Percentiles rank a stretch among this genome's conserved stretches.
phyloP scores from a whole-genome alignment of 2,113 vertebrate species.

The Cinclus mexicanus region DNA sequence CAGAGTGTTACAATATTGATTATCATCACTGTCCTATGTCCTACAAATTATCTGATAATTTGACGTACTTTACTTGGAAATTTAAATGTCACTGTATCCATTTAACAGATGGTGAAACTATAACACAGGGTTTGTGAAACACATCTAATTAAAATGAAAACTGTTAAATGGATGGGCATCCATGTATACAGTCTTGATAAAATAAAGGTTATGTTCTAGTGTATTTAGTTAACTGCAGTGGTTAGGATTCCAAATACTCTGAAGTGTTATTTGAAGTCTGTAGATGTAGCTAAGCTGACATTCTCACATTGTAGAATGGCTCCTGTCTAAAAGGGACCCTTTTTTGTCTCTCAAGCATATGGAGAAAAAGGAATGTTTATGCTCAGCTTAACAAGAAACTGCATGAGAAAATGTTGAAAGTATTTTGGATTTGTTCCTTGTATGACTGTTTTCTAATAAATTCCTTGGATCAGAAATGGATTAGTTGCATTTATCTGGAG shows the following conservation, averaged over 20 bases:
- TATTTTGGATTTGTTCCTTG: not conserved
- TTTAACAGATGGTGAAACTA: constrained; percentile 5
- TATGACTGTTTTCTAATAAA: not conserved
- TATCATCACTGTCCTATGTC: not conserved
- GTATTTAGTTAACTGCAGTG: not conserved
- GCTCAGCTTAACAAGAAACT: not conserved
- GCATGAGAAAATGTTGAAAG: not conserved
- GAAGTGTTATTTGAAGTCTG: not conserved
- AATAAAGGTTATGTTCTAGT: not conserved
- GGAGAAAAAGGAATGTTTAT: not conserved
- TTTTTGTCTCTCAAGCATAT: not conserved
- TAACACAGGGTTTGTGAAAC: not conserved
- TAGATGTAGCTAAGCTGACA: not conserved
- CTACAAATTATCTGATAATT: not conserved
- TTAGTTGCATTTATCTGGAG: not conserved
- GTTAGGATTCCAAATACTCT: not conserved
- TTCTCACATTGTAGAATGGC: not conserved
- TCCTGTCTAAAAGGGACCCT: not conserved
- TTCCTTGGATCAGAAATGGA: not conserved
- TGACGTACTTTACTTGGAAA: not conserved
- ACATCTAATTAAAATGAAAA: not conserved
- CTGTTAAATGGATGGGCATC: not conserved
- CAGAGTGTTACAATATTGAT: not conserved
- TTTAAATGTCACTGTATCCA: not conserved
- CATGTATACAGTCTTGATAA: not conserved